Percentiles rank a stretch among this genome's conserved stretches.
Evolutionary conservation across 1,140 invertebrate species (phyloP).

Genomic region (Neotoxoptera formosana): DNA sequence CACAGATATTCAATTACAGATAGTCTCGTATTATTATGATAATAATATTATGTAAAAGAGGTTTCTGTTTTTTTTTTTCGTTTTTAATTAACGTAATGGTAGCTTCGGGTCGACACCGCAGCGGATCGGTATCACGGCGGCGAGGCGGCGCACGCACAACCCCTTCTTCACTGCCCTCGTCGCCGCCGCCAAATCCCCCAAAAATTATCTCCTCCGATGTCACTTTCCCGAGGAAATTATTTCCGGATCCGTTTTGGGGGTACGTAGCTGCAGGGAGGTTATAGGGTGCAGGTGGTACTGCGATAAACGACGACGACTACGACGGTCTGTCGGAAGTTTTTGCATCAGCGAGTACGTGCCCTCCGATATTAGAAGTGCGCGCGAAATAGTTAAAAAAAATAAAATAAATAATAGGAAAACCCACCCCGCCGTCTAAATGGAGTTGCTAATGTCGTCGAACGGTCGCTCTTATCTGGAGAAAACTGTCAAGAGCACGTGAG

Average conservation of each 20-base stretch:
- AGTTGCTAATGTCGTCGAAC: slow-evolving; percentile 2
- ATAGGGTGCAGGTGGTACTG: neutral
- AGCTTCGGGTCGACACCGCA: neutral
- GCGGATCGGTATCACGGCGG: neutral
- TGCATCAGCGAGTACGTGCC: neutral
- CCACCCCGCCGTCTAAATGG: neutral
- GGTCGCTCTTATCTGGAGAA: neutral
- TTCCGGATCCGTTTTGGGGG: neutral
- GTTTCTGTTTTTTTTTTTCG: neutral
- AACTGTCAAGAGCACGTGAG: slow-evolving; percentile 18
- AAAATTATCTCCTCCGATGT: slow-evolving; percentile 11
- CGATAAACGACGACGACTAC: neutral
- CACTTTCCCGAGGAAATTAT: neutral
- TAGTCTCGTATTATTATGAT: neutral
- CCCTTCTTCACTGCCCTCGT: neutral
- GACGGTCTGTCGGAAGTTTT: neutral
- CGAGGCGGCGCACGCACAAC: neutral
- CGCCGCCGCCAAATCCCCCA: neutral
- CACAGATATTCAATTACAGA: slow-evolving; percentile 57
- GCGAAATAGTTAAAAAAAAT: neutral
- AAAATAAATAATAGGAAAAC: neutral
- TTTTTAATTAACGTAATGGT: slow-evolving; percentile 43
- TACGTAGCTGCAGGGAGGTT: too few relatives aligned
- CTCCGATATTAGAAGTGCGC: neutral
- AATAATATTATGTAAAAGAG: neutral